A percentile compares a stretch with the other conserved stretches of the same genome.
phyloP scores from a whole-genome alignment of 1,140 invertebrate genomes.

The Euglossa dilemma region DNA sequence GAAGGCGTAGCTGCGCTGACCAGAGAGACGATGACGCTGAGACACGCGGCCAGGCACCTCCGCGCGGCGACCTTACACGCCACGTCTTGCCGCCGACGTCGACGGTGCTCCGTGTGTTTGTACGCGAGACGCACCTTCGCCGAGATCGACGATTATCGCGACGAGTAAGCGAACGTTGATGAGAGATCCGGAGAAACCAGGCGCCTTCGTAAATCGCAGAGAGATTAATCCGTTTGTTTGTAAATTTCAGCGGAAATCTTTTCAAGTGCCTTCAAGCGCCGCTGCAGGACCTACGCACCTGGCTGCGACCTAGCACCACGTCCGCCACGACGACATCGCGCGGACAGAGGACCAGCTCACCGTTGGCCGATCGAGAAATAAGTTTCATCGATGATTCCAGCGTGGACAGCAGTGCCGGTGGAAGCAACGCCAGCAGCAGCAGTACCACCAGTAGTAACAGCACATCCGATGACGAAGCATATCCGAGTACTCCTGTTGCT shows the following conservation, averaged over 20 bases:
- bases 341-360: slow-evolving; percentile 72
- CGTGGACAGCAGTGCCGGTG: slow-evolving; percentile 58
- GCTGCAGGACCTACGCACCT: slow-evolving; percentile 83
- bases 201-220: background rate
- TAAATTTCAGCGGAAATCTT: slow-evolving; percentile 82
- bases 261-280: slow-evolving; percentile 85
- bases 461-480: slow-evolving; percentile 77
- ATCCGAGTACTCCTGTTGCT: slow-evolving; percentile 70
- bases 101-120: slow-evolving; percentile 85
- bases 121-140: slow-evolving; percentile 85
- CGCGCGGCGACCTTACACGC: slow-evolving; percentile 78
- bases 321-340: slow-evolving; percentile 70
- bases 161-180: slow-evolving; percentile 80
- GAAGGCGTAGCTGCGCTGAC: slow-evolving; percentile 77
- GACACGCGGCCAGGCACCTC: slow-evolving; percentile 77
- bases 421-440: slow-evolving; percentile 51
- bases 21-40: slow-evolving; percentile 74
- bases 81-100: slow-evolving; percentile 78
- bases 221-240: background rate
- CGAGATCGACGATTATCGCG: slow-evolving; percentile 81
- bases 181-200: no score
- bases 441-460: slow-evolving; percentile 70
- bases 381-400: slow-evolving; percentile 77
- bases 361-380: slow-evolving; percentile 69
- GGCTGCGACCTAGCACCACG: slow-evolving; percentile 82